Evolutionary conservation across 1,140 invertebrate genomes (phyloP).

Genomic region (Drosophila dunni): DNA sequence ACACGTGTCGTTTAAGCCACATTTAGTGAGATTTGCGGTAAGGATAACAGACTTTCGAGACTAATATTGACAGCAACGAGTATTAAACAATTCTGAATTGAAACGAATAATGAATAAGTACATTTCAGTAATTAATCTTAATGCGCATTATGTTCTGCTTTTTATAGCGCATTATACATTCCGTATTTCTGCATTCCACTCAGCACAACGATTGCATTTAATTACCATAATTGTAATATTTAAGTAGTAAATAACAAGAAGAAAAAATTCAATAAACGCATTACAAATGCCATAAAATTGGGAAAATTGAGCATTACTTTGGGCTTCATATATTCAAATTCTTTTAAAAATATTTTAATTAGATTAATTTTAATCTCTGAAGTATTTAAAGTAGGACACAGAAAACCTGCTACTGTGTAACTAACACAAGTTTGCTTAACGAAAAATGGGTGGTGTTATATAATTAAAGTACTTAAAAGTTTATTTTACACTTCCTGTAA

Average conservation of each 20-base stretch:
- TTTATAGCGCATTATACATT: too few relatives aligned
- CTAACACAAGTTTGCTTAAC: too few relatives aligned
- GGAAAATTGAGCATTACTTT: slow-evolving; percentile 38
- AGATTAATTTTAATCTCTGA: too few relatives aligned
- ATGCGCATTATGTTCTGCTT: background rate
- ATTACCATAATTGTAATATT: slow-evolving; percentile 64
- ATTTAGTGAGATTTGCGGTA: slow-evolving; percentile 21
- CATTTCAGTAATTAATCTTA: background rate
- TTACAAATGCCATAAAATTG: slow-evolving; percentile 26
- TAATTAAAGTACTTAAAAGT: too few relatives aligned
- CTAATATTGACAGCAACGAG: background rate
- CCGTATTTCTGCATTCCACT: too few relatives aligned
- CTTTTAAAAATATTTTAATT: too few relatives aligned
- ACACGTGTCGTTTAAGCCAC: slow-evolving; percentile 24
- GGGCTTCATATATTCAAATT: too few relatives aligned
- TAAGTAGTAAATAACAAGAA: background rate
- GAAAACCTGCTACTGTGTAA: too few relatives aligned
- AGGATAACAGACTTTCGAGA: background rate
- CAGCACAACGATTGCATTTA: slow-evolving; percentile 67
- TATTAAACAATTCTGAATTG: background rate
- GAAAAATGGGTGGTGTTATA: too few relatives aligned
- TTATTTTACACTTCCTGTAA: too few relatives aligned
- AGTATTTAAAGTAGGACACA: too few relatives aligned
- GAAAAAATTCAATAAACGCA: background rate
- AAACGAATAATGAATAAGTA: background rate